Evolutionary conservation across 1,140 invertebrate genomes (phyloP).

Genomic region (Pseudomyrmex gracilis): DNA sequence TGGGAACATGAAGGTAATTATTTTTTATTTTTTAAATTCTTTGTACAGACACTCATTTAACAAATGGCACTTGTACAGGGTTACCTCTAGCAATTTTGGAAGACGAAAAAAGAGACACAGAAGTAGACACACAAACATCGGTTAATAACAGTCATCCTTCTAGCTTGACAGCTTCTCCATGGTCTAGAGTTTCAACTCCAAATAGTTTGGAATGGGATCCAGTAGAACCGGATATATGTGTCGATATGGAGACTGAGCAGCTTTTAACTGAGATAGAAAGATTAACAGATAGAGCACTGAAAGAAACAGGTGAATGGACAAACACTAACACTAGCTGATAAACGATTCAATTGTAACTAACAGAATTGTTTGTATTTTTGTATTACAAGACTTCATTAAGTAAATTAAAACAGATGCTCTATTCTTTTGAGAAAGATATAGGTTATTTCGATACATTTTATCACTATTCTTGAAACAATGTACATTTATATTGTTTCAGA

Average conservation of each 20-base stretch:
- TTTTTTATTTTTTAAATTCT: neutral
- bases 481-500: slow-evolving; percentile 67
- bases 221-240: slow-evolving; percentile 83
- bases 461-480: slow-evolving; percentile 66
- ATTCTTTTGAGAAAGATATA: slow-evolving; percentile 52
- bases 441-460: slow-evolving; percentile 59
- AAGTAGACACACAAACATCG: slow-evolving; percentile 72
- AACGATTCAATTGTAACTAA: slow-evolving; percentile 65
- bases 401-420: slow-evolving; percentile 51
- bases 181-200: slow-evolving; percentile 86
- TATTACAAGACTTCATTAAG: slow-evolving; percentile 65
- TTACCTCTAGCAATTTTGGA: slow-evolving; percentile 70
- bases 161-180: slow-evolving; percentile 83
- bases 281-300: slow-evolving; percentile 85
- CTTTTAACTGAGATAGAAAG: slow-evolving; percentile 86
- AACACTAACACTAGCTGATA: slow-evolving; percentile 77
- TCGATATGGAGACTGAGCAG: slow-evolving; percentile 85
- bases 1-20: slow-evolving; percentile 87
- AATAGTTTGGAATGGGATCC: slow-evolving; percentile 87
- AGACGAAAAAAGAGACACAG: slow-evolving; percentile 64
- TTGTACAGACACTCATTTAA: neutral
- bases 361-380: slow-evolving; percentile 79
- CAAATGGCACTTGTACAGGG: slow-evolving; percentile 61
- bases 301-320: slow-evolving; percentile 85
- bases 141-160: slow-evolving; percentile 77